phyloP scores from a whole-genome alignment of 2,888 invertebrate genomes.

The Noctuana brunneofusca region DNA sequence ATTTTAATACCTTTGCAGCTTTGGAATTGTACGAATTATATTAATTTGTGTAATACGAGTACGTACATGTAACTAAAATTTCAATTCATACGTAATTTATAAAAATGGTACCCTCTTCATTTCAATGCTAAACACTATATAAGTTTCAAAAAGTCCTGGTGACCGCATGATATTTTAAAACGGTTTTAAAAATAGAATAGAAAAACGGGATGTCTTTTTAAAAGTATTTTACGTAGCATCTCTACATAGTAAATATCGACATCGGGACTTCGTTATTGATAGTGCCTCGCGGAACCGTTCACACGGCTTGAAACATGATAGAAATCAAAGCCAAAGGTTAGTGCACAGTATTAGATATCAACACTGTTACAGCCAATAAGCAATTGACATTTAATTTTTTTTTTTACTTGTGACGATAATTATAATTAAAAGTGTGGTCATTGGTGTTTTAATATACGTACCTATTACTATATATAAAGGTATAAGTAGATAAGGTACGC shows the following conservation, averaged over 20 bases:
- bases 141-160: too few relatives aligned
- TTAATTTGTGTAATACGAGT: too few relatives aligned
- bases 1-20: not conserved
- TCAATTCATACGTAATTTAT: too few relatives aligned
- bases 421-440: not conserved
- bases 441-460: not conserved
- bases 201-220: not conserved
- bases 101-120: too few relatives aligned
- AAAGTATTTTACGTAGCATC: not conserved
- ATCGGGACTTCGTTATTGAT: conserved; percentile 51
- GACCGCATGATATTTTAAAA: too few relatives aligned
- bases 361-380: not conserved
- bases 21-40: too few relatives aligned
- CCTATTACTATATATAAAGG: too few relatives aligned
- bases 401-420: not conserved
- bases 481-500: too few relatives aligned
- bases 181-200: not conserved
- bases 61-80: too few relatives aligned
- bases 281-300: conserved; percentile 45
- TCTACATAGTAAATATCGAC: not conserved
- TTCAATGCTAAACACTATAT: too few relatives aligned
- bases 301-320: conserved; percentile 29
- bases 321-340: conserved; percentile 21
- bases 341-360: conserved; percentile 10
- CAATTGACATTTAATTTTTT: not conserved